Percentiles rank a stretch among this genome's conserved stretches.
Evolutionary conservation across 2,113 vertebrate species (phyloP).

Genomic region (Dicrurus megarhynchus): DNA sequence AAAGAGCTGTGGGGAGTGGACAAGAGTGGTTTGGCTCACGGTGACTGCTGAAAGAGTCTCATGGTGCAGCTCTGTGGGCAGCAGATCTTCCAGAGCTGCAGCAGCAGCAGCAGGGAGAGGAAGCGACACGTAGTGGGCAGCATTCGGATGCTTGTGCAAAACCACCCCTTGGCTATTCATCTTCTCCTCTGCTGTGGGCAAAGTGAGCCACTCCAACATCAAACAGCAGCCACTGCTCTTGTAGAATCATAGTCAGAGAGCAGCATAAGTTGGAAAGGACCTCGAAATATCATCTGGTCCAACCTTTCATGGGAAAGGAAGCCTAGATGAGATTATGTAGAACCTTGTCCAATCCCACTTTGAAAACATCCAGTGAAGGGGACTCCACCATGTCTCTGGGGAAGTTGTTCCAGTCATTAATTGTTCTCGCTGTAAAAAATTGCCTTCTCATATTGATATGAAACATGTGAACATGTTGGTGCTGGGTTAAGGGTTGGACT

Average conservation of each 20-base stretch:
- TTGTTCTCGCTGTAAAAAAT: not conserved
- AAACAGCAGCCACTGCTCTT: not conserved
- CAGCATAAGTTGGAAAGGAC: not conserved
- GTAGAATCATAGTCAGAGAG: not conserved
- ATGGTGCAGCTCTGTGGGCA: accelerated
- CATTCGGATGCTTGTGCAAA: accelerated
- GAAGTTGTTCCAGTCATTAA: not conserved
- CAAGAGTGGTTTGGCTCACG: not conserved
- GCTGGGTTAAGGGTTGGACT: not conserved
- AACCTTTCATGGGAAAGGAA: not conserved
- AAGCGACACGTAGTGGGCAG: not conserved
- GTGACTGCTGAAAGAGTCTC: not conserved
- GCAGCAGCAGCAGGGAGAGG: not conserved
- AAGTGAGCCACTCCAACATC: not conserved
- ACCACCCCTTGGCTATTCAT: not conserved
- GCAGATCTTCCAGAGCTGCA: not conserved
- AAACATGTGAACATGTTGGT: not conserved
- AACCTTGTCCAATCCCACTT: not conserved
- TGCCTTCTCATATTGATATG: not conserved
- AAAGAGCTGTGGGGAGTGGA: not conserved
- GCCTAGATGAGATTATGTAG: not conserved
- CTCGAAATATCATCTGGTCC: not conserved
- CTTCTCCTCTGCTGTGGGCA: not conserved
- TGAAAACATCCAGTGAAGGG: not conserved
- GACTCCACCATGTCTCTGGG: accelerated